A percentile compares a stretch with the other conserved stretches of the same genome.
These are phyloP conservation scores for Ctenomys sociabilis DNA, from an alignment of 2,113 vertebrate genomes.

Conservation along the genomic window DNA sequence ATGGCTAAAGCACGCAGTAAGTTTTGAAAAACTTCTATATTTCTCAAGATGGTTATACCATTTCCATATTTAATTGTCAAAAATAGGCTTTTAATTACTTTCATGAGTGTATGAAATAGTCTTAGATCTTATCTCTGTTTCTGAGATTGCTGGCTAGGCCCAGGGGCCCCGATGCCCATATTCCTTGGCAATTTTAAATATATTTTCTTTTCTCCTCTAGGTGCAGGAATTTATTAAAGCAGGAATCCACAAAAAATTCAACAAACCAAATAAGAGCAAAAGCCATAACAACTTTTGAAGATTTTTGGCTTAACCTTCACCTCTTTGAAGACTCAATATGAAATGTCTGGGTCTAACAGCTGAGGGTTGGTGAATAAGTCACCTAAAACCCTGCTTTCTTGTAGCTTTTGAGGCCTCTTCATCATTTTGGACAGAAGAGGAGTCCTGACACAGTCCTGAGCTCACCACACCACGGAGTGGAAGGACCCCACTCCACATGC, in stretches of 20 bases:
- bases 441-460: not conserved
- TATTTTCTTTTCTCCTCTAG: not conserved
- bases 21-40: not conserved
- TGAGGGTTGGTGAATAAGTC: not conserved
- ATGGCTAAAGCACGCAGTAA: not conserved
- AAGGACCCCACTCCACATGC: not conserved
- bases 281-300: not conserved
- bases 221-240: not conserved
- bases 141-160: not conserved
- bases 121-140: not conserved
- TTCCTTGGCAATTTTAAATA: not conserved
- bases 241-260: not conserved
- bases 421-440: not conserved
- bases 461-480: too few species aligned
- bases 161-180: not conserved
- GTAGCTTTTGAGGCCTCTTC: not conserved
- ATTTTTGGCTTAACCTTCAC: not conserved
- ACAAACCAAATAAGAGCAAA: conserved; percentile 31
- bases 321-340: not conserved
- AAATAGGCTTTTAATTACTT: not conserved
- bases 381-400: not conserved
- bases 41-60: conserved; percentile 11
- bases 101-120: not conserved
- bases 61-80: conserved; percentile 13
- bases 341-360: not conserved